Evolutionary conservation across 2,113 vertebrate species (phyloP).

Genomic region (Oreochromis niloticus): DNA sequence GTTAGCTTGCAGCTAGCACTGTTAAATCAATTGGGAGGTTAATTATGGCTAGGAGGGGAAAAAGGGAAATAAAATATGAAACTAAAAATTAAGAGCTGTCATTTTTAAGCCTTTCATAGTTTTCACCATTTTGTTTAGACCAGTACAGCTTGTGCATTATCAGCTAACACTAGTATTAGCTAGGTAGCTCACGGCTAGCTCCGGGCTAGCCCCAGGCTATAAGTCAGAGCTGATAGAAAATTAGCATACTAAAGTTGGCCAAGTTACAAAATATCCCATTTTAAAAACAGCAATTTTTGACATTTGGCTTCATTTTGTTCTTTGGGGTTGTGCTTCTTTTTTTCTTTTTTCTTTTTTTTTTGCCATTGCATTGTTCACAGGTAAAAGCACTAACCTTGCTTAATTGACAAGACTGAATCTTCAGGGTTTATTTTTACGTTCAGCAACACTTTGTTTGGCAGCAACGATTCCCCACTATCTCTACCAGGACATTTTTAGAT

Average conservation of each 20-base stretch:
- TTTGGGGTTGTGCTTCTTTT: neutral
- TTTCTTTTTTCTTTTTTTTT: neutral
- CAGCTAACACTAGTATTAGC: neutral
- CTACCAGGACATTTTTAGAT: neutral
- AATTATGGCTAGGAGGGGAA: neutral
- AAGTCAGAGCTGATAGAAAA: neutral
- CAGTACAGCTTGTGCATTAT: neutral
- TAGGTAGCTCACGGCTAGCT: neutral
- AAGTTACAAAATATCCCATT: neutral
- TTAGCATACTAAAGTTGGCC: neutral
- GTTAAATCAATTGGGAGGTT: neutral
- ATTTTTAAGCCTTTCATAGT: neutral
- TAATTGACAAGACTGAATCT: neutral
- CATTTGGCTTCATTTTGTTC: neutral
- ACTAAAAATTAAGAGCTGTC: neutral
- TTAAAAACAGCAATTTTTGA: neutral
- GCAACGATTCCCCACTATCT: neutral
- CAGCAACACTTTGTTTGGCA: neutral
- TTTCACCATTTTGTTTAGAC: neutral
- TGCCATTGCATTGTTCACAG: neutral
- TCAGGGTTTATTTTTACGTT: slow-evolving; percentile 2
- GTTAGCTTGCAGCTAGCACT: neutral
- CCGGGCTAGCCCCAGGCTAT: neutral
- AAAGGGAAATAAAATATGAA: neutral
- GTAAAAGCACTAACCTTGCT: neutral